phyloP scores from a whole-genome alignment of 30 jellyfish, hydroid and myxozoan species.

The Hydractinia echinata region DNA sequence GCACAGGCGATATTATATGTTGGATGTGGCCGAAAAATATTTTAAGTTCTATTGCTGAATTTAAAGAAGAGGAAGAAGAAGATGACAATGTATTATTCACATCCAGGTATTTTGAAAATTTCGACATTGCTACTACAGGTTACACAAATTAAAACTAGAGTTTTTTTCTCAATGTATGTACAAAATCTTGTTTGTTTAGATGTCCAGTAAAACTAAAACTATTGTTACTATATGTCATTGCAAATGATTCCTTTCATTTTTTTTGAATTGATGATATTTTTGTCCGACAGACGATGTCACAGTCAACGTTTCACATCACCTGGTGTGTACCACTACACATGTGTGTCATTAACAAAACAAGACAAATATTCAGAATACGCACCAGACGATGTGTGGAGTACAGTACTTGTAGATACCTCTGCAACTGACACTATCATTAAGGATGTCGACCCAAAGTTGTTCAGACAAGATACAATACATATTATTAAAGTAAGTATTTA shows the following conservation, averaged over 20 bases:
- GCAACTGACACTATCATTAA: slow-evolving; percentile 35
- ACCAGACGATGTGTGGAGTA: slow-evolving; percentile 48
- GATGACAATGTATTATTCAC: slow-evolving; percentile 37
- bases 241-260: too few relatives aligned
- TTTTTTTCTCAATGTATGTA: too few relatives aligned
- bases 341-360: slow-evolving; percentile 39
- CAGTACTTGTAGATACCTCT: slow-evolving; percentile 44
- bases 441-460: slow-evolving; percentile 33
- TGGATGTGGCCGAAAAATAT: slow-evolving; percentile 50
- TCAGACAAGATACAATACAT: slow-evolving; percentile 35
- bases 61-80: slow-evolving; percentile 15
- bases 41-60: slow-evolving; percentile 25
- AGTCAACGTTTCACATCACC: slow-evolving; percentile 36
- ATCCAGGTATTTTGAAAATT: not conserved
- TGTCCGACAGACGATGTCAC: slow-evolving; percentile 36
- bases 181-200: too few relatives aligned
- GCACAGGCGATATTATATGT: slow-evolving; percentile 39
- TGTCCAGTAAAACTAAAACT: too few relatives aligned
- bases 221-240: too few relatives aligned
- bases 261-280: not conserved
- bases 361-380: slow-evolving; percentile 35
- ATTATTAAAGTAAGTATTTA: slow-evolving; percentile 19
- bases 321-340: slow-evolving; percentile 47
- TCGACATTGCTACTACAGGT: too few relatives aligned
- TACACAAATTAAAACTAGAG: too few relatives aligned